These are phyloP conservation scores for Tuta absoluta DNA, from an alignment of 2,888 invertebrate genomes.

Conservation along the genomic window DNA sequence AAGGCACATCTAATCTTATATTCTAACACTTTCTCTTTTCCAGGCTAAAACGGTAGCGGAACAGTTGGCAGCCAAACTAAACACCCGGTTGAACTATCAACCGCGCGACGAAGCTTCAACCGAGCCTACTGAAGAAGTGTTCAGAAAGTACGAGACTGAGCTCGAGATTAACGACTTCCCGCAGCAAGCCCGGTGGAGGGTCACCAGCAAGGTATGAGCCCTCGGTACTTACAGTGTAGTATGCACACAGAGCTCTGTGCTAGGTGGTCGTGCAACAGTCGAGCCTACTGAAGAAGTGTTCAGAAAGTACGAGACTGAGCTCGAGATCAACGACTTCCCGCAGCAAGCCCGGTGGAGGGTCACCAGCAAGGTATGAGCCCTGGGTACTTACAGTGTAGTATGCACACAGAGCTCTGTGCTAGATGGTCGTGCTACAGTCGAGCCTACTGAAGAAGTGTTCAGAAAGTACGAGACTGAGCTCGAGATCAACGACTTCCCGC, in stretches of 20 bases:
- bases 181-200: conserved; percentile 98
- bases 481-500: conserved; percentile 99
- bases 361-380: conserved; percentile 89
- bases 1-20: background rate
- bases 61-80: conserved; percentile 97
- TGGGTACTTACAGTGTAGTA: conserved; percentile 21
- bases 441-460: conserved; percentile 87
- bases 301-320: conserved; percentile 97
- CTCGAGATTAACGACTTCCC: conserved; percentile 99
- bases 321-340: conserved; percentile 99
- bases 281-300: conserved; percentile 86
- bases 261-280: background rate
- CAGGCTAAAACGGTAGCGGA: conserved; percentile 97
- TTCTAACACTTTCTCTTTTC: conserved; percentile 2
- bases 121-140: conserved; percentile 85
- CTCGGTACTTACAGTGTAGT: conserved; percentile 21
- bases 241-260: background rate
- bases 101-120: conserved; percentile 88
- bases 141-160: conserved; percentile 98
- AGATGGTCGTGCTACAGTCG: background rate
- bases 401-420: background rate
- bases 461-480: conserved; percentile 98
- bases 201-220: conserved; percentile 91
- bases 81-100: conserved; percentile 98
- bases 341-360: conserved; percentile 99